Evolutionary conservation across 2,888 invertebrate species (phyloP).

Genomic region (Rhamnusium bicolor): DNA sequence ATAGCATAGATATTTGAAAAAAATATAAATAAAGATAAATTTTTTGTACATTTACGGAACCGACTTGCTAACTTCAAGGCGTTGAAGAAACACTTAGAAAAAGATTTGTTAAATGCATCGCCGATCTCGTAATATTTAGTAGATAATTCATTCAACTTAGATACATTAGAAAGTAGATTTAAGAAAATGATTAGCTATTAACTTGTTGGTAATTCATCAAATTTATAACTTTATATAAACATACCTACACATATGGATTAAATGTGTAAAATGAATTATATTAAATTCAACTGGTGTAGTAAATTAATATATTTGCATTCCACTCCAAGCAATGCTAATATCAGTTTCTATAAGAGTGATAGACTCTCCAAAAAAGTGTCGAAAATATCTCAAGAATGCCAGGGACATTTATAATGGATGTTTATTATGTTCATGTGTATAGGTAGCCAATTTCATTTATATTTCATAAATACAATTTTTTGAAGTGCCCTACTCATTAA

Average conservation of each 20-base stretch:
- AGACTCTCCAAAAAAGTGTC: neutral
- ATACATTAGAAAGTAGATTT: conserved; percentile 19
- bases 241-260: no score
- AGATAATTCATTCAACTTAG: neutral
- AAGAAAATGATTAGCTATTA: conserved; percentile 12
- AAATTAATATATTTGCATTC: conserved; percentile 8
- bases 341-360: neutral
- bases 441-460: no score
- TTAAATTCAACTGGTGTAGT: neutral
- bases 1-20: neutral
- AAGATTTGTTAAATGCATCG: conserved; percentile 6
- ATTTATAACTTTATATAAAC: neutral
- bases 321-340: conserved; percentile 5
- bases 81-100: conserved; percentile 3
- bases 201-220: neutral
- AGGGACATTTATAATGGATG: no score
- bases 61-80: conserved; percentile 13
- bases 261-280: no score
- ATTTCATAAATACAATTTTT: no score
- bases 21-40: neutral
- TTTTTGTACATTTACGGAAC: conserved; percentile 23
- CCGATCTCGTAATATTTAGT: conserved; percentile 1
- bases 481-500: no score
- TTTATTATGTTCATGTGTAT: no score
- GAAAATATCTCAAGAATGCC: neutral